These are phyloP conservation scores for Netelia virgata DNA, from an alignment of 2,888 invertebrate genomes.

Conservation along the genomic window DNA sequence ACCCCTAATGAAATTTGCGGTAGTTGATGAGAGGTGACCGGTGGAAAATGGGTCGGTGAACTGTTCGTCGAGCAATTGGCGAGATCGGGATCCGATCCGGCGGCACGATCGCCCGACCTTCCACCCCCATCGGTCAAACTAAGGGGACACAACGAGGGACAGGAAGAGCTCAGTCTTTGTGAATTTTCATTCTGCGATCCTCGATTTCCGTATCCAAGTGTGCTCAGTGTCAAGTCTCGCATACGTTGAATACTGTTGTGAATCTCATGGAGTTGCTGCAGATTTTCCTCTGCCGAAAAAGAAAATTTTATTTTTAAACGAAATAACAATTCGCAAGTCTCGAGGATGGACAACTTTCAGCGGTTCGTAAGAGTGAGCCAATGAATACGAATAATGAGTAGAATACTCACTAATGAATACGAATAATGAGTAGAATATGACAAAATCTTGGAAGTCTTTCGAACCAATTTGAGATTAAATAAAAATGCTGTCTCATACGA, in stretches of 20 bases:
- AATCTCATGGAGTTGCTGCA: conserved; percentile 91
- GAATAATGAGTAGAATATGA: too few relatives aligned
- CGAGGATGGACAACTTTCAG: too few relatives aligned
- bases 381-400: too few relatives aligned
- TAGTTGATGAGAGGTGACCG: conserved; percentile 82
- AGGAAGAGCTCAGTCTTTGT: conserved; percentile 90
- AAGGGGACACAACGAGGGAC: conserved; percentile 87
- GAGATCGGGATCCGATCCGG: conserved; percentile 86
- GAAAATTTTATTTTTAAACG: background rate
- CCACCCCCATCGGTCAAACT: conserved; percentile 74
- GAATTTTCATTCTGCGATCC: conserved; percentile 79
- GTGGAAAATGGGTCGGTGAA: conserved; percentile 85
- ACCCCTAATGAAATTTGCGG: conserved; percentile 86
- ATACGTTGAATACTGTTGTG: conserved; percentile 92
- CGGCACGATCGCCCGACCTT: conserved; percentile 82
- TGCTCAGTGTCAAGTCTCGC: conserved; percentile 88
- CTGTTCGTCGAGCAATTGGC: conserved; percentile 85
- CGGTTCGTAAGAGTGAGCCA: too few relatives aligned
- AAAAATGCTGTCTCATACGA: background rate
- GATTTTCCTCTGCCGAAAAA: conserved; percentile 88
- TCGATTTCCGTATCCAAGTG: conserved; percentile 78
- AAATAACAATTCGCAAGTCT: background rate
- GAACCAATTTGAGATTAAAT: too few relatives aligned
- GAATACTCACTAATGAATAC: too few relatives aligned
- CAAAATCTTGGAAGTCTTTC: too few relatives aligned